Conservation (phyloP, 1,140 invertebrate genomes). For the Meloidogyne exigua region DNA sequence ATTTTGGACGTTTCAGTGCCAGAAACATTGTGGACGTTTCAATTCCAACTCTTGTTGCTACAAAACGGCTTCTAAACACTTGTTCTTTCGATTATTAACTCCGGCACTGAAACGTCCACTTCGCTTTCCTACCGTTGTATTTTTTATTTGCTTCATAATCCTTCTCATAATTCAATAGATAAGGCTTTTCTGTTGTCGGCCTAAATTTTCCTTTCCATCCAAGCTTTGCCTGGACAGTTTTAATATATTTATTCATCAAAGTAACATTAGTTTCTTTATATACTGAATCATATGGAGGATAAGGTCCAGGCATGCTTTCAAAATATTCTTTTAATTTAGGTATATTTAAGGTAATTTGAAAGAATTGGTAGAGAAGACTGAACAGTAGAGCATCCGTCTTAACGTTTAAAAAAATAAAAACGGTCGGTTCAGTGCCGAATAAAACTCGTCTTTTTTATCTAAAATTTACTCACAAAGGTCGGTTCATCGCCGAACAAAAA, state of each 20-base stretch:
- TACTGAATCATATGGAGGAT: neutral
- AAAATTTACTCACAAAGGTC: neutral
- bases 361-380: neutral
- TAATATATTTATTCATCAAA: neutral
- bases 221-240: neutral
- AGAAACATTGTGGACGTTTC: too few relatives aligned
- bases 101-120: too few relatives aligned
- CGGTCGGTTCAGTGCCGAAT: too few relatives aligned
- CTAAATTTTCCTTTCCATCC: slow-evolving; percentile 1
- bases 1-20: too few relatives aligned
- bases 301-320: neutral
- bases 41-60: too few relatives aligned
- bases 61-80: too few relatives aligned
- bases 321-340: neutral
- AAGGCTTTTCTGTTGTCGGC: neutral
- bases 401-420: neutral
- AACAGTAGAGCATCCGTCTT: neutral
- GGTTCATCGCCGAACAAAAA: neutral
- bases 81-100: too few relatives aligned
- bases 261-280: neutral
- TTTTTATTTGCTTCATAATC: neutral
- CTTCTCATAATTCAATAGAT: neutral
- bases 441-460: neutral
- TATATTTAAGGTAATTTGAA: neutral
- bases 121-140: neutral